Base-by-base conservation (phyloP, 2,888 invertebrate species). In the Heliothis peltigera region DNA sequence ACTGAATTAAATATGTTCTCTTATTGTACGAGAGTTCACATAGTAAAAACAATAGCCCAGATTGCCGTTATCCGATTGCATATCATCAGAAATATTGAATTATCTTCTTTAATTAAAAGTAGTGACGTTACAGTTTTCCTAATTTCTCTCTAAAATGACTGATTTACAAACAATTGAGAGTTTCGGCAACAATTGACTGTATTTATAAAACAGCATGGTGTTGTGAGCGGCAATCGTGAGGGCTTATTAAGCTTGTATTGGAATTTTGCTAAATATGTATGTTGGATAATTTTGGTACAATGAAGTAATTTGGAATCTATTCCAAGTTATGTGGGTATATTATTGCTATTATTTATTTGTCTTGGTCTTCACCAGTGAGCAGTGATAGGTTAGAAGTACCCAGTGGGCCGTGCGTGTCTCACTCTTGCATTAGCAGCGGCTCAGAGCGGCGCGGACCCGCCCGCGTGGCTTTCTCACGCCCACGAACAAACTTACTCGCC, bases 381-480 rank as follows among this genome's bases (percentile, higher is more conserved):
- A 64, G 65, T 69, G 75, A 64, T 76, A 77, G 81, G 70, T 70
- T 75, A 73, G 67, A 80, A 73, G 81, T 66, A n/a, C n/a, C n/a
- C n/a, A 72, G 79, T 61, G 63, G 60, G 57, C 70, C 81, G 80
- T 85, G 86, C 87, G 86, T 94, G 92, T 94, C 92, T 94, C 91
- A 82, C 79, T 81, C 81, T 82, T 80, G 81, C 86, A 89, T 94
- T 94, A 94, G 89, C 90, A 69, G 83, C 82, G 70, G 48, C 21
- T 52, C 80, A 61, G 75, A 82, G 77, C 81, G 39, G 53, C 66
- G 75, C 39, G 80, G 79, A 87, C 81, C 87, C 89, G 88, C 89
- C 88, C 86, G 86, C 89, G 83, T 84, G 75, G 81, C 86, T 88
- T 92, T 93, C 93, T 87, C 93, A 92, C 94, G 92, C 93, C 93